A percentile compares a stretch with the other conserved stretches of the same genome.
Evolutionary conservation across 2,113 vertebrate species (phyloP).

Genomic region (Saccopteryx leptura): DNA sequence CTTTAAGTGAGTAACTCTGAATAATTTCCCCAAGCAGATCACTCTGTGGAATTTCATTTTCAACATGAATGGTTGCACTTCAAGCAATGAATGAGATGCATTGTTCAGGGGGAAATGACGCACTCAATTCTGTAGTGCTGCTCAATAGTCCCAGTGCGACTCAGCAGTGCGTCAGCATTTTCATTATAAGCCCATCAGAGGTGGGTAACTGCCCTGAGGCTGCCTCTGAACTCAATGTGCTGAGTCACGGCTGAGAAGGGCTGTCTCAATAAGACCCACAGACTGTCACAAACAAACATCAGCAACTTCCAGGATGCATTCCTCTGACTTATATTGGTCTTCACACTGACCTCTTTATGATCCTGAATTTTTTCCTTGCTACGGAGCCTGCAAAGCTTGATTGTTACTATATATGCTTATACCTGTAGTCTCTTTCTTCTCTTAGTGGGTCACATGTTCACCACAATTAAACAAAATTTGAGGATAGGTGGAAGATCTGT

Average conservation of each 20-base stretch:
- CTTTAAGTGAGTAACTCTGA: slow-evolving; percentile 76
- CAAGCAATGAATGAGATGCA: slow-evolving; percentile 79
- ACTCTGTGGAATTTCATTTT: slow-evolving; percentile 82
- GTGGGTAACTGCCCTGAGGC: slow-evolving; percentile 11
- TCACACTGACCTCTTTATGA: slow-evolving; percentile 16
- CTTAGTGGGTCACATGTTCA: neutral
- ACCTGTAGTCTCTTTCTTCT: neutral
- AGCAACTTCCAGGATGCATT: neutral
- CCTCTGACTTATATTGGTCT: neutral
- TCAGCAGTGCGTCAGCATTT: slow-evolving; percentile 75
- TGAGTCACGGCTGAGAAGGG: slow-evolving; percentile 67
- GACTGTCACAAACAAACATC: neutral
- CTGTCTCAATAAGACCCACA: neutral
- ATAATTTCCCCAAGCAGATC: slow-evolving; percentile 79
- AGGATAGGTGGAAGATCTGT: neutral
- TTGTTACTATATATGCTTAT: neutral
- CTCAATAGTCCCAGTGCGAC: slow-evolving; percentile 47
- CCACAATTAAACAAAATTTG: neutral
- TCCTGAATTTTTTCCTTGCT: neutral
- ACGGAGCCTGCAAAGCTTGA: neutral
- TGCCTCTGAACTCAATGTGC: slow-evolving; percentile 61
- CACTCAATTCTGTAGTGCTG: slow-evolving; percentile 71
- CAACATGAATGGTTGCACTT: slow-evolving; percentile 82
- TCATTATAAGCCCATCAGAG: slow-evolving; percentile 63
- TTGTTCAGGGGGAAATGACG: slow-evolving; percentile 82